Evolutionary conservation across 2,113 vertebrate genomes (phyloP).

Genomic region (Equus przewalskii): DNA sequence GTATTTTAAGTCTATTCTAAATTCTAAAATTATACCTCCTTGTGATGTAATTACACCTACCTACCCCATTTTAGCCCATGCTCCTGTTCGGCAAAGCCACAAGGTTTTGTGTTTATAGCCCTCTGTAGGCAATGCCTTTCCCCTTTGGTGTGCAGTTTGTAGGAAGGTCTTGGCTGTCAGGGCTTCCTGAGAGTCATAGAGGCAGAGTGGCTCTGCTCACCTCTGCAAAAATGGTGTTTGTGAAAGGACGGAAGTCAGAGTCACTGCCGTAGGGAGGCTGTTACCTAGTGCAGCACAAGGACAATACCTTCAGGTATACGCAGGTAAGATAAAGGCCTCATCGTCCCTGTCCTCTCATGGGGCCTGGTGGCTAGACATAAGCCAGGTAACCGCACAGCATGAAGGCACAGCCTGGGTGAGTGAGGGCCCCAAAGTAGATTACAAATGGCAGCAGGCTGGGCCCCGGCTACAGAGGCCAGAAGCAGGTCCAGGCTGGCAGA

Average conservation of each 20-base stretch:
- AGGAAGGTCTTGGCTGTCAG: neutral
- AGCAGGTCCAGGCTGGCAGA: neutral
- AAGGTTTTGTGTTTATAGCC: fast-evolving
- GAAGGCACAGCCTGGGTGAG: neutral
- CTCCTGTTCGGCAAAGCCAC: neutral
- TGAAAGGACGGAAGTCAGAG: neutral
- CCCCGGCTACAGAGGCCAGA: no score
- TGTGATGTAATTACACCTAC: neutral
- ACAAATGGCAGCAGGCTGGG: neutral
- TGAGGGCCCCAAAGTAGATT: neutral
- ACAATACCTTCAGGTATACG: neutral
- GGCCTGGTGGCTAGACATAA: neutral
- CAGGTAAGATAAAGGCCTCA: neutral
- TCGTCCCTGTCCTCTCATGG: neutral
- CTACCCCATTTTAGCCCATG: neutral
- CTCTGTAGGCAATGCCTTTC: no score
- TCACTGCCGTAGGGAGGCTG: neutral
- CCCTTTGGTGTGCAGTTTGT: neutral
- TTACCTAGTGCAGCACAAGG: neutral
- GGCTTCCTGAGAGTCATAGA: neutral
- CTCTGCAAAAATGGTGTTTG: neutral
- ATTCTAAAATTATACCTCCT: neutral
- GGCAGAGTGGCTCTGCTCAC: neutral
- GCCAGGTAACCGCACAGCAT: neutral
- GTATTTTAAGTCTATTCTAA: neutral